Evolutionary conservation across 2,113 vertebrate genomes (phyloP), one percentile per base, ranked within the genome.

Genomic region (Cavia aperea): DNA sequence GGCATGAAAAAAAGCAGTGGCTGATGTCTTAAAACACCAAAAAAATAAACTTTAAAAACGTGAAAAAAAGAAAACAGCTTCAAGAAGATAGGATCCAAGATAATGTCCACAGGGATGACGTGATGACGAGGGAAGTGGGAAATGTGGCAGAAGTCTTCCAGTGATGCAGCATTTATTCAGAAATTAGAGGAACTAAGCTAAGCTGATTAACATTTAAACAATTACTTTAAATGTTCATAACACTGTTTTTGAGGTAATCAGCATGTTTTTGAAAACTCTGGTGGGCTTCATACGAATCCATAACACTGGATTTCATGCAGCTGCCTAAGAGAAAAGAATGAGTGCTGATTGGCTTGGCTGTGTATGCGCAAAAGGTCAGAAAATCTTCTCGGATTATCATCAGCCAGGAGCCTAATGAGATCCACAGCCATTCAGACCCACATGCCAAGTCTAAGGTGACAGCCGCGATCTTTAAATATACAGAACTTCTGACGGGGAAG

Each of bases 171-270:
- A 98, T 9, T 96, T 98, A 68, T 75, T 99, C 0, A 98, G 98
- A 97, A 99, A 98, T 96, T 98, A 99, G 93, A 98, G 98, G 89
- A 98, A 82, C 98, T 99, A 95, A 98, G 98, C 95, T 98, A 98
- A 68, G 98, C 98, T 86, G 98, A 99, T 54, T 54, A 54, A 12
- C 51, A 9, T 54, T 54, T 54, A 54, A 95, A 99, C 98, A 98
- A 98, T 97, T 98, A 89, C 98, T 98, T 96, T 98, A 99, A 97
- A 98, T 98, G 97, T 99, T 98, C 97, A 98, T 98, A 66, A 97
- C 98, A 95, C 98, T 98, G 98, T 99, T 99, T 97, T 98, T 98
- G 58, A 98, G 98, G 98, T 98, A 86, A 99, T 99, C 97, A 98
- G 98, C 95, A 99, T 98, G 98, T 99, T 99, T 98, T 96, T 98